Evolutionary conservation across 2,797 vertebrate species (phyloP).

Genomic region (Australoheros facetus): DNA sequence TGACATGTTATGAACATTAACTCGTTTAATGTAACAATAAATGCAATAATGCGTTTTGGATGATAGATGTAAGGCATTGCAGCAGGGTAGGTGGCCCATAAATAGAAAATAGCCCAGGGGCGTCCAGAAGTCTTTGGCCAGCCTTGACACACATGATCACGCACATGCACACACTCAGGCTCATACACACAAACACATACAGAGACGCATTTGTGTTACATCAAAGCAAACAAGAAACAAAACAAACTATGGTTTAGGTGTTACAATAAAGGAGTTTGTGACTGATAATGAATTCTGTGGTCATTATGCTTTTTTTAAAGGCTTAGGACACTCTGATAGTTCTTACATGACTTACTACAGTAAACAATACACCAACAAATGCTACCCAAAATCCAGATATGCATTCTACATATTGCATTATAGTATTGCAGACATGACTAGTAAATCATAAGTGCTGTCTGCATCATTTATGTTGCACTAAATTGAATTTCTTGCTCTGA

Average conservation of each 20-base stretch:
- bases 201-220: neutral
- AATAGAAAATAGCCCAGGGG: slow-evolving; percentile 67
- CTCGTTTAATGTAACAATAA: slow-evolving; percentile 32
- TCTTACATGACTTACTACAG: slow-evolving; percentile 13
- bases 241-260: neutral
- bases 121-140: slow-evolving; percentile 65
- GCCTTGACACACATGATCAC: slow-evolving; percentile 45
- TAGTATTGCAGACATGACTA: slow-evolving; percentile 26
- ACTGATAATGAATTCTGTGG: neutral
- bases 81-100: slow-evolving; percentile 69
- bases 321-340: neutral
- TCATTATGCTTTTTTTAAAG: neutral
- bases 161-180: neutral
- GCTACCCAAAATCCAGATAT: slow-evolving; percentile 25
- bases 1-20: slow-evolving; percentile 6
- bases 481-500: slow-evolving; percentile 48
- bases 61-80: slow-evolving; percentile 60
- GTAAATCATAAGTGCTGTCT: slow-evolving; percentile 37
- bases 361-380: slow-evolving; percentile 27
- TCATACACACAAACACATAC: neutral
- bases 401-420: slow-evolving; percentile 17
- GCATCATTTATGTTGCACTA: slow-evolving; percentile 47
- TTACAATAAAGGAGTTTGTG: neutral
- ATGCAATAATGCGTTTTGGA: slow-evolving; percentile 60
- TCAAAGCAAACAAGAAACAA: neutral